Base-by-base conservation (phyloP, 2,797 vertebrate species). In the Hippoglossus hippoglossus region DNA sequence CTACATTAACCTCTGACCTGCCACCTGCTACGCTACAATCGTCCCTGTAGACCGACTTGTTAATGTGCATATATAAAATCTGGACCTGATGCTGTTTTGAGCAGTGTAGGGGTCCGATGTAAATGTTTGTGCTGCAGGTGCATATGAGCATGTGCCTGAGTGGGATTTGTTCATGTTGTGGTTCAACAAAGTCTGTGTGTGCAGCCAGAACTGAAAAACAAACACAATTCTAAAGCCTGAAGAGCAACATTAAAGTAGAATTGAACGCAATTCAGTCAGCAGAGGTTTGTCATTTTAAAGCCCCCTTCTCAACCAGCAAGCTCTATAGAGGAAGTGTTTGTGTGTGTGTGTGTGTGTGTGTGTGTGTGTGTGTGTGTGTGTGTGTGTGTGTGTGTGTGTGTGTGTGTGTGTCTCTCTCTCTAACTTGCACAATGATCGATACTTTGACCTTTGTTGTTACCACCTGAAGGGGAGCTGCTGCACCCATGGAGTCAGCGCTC, bases 401-500 rank as follows among this genome's bases (percentile, higher is more conserved):
- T 53, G 51, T 64, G 63, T 70, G 39, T 39, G 63, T 10, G 21
- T 50, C 4, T 9, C 12, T 28, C 2, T n/a, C 4, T 36, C 56
- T 50, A 59, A 52, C 59, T 83, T 15, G 24, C 44, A 44, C 19
- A 75, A 68, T 67, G 53, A 90, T 89, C 85, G 75, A 84, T 84
- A 82, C 50, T 80, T 54, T 75, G 84, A 88, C 84, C 78, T 87
- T 85, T 80, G 71, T 68, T 74, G 77, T 63, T 71, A 39, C 65
- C 56, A 79, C 55, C 61, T 63, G 71, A 83, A 81, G 77, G 77
- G 69, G 41, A 77, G 54, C 57, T 50, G 67, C 73, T 60, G 69
- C 24, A 75, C 56, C 55, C 49, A 25, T 16, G 55, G 67, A 79
- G 50, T 61, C 39, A 24, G 50, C 2, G 46, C 21, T 80, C 63